Evolutionary conservation across 2,797 vertebrate species (phyloP).

Genomic region (Gila robusta): DNA sequence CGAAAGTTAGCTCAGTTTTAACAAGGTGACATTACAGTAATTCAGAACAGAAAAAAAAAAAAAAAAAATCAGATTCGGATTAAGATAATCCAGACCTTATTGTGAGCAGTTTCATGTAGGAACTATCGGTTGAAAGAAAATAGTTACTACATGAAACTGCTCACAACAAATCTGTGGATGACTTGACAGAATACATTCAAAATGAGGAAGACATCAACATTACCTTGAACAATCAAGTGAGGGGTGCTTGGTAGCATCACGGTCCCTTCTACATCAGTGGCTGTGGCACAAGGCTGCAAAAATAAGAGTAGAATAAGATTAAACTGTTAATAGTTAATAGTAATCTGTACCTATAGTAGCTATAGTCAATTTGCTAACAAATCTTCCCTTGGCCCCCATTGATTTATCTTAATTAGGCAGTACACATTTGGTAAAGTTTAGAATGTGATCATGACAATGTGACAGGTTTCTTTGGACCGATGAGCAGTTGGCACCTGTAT

Average conservation of each 20-base stretch:
- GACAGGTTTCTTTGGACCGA: too few relatives aligned
- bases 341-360: too few relatives aligned
- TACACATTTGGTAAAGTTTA: background rate
- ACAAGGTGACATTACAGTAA: too few relatives aligned
- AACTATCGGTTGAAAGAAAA: background rate
- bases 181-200: background rate
- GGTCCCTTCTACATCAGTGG: background rate
- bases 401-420: background rate
- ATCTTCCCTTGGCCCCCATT: background rate
- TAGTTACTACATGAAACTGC: background rate
- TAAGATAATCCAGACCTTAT: background rate
- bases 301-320: background rate
- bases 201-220: background rate
- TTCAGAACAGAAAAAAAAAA: too few relatives aligned
- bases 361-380: background rate
- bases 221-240: background rate
- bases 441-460: too few relatives aligned
- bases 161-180: background rate
- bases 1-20: too few relatives aligned
- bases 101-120: background rate
- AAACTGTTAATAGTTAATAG: background rate
- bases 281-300: background rate
- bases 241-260: background rate
- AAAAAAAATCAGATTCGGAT: background rate
- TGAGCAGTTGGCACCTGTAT: too few relatives aligned